These are phyloP conservation scores for Conus canariensis DNA, from an alignment of 2,888 invertebrate species.

Conservation along the genomic window DNA sequence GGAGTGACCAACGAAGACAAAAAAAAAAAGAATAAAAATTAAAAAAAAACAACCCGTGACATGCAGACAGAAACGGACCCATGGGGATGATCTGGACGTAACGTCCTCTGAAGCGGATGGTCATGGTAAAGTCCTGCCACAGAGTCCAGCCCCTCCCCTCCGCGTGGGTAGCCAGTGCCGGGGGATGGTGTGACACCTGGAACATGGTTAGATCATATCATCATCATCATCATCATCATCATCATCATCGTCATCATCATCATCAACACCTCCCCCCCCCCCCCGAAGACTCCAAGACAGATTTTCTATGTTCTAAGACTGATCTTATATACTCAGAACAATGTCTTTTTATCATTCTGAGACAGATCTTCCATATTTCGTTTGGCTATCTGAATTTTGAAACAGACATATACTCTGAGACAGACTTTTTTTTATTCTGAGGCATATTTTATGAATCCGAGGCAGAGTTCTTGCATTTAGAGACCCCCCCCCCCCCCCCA, in stretches of 20 bases:
- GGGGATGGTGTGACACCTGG: conserved; percentile 98
- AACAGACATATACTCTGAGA: no score
- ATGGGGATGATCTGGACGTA: conserved; percentile 88
- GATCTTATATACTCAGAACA: neutral
- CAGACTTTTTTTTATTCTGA: no score
- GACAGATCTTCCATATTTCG: no score
- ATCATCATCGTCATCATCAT: neutral
- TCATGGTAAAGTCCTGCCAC: conserved; percentile 99
- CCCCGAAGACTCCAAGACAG: no score
- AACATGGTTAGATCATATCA: neutral
- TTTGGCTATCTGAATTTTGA: no score
- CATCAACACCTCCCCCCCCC: no score
- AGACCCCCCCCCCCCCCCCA: no score
- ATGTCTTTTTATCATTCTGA: no score
- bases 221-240: no score
- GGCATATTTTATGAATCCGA: no score
- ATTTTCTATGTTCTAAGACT: no score
- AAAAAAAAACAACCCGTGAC: neutral
- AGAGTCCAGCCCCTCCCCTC: conserved; percentile 94
- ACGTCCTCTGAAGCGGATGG: conserved; percentile 98
- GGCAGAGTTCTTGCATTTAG: no score
- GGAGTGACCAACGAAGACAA: neutral
- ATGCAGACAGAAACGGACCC: conserved; percentile 76
- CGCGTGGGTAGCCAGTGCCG: conserved; percentile 96
- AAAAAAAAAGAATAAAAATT: neutral